Evolutionary conservation across 2,797 vertebrate genomes (phyloP).

Genomic region (Micropoecilia bifurca): DNA sequence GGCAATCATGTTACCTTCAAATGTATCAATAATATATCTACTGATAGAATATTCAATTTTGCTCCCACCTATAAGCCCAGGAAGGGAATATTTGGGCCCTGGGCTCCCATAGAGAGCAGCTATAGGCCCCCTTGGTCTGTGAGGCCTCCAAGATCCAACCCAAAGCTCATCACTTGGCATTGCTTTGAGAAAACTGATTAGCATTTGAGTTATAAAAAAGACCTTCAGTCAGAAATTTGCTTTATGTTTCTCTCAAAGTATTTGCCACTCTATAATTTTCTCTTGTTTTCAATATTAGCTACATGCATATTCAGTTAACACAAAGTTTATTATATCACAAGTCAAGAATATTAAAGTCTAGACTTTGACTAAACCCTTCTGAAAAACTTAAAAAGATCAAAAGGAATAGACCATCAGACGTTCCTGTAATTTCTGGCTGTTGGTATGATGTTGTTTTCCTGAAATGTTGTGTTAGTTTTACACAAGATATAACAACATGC

Average conservation of each 20-base stretch:
- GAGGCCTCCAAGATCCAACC: conserved; percentile 90
- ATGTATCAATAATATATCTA: neutral
- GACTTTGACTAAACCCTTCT: neutral
- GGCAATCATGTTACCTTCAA: neutral
- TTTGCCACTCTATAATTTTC: neutral
- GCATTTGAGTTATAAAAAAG: neutral
- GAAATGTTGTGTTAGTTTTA: conserved; percentile 1
- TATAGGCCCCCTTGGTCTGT: conserved; percentile 88
- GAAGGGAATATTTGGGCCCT: conserved; percentile 90
- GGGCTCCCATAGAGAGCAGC: conserved; percentile 87
- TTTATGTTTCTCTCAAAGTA: neutral
- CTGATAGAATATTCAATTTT: neutral
- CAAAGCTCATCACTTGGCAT: conserved; percentile 80
- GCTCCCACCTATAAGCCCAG: conserved; percentile 83
- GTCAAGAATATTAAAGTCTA: neutral
- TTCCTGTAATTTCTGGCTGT: neutral
- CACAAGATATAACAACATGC: neutral
- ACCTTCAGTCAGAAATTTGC: neutral
- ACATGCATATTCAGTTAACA: neutral
- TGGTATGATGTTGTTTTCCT: neutral
- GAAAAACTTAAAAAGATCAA: neutral
- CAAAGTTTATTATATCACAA: neutral
- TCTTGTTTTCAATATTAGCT: neutral
- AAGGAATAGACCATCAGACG: neutral
- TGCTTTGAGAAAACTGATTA: conserved; percentile 19